Base-by-base conservation (phyloP, 2,113 vertebrate species). In the Muntiacus reevesi region DNA sequence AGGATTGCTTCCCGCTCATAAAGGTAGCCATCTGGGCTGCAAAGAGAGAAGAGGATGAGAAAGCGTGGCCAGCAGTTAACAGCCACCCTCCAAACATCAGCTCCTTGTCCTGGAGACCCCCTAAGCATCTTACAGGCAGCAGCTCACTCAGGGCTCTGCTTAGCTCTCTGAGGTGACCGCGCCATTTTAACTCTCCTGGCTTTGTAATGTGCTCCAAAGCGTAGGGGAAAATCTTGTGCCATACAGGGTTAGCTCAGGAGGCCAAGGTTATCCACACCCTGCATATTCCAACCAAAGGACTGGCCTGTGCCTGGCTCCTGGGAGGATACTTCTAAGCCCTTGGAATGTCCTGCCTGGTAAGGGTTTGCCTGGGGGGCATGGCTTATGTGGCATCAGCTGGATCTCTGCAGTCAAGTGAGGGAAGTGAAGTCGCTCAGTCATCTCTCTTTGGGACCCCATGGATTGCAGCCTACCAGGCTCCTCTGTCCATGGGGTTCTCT, bases 1-100 rank as follows among this genome's bases (percentile, higher is more conserved):
- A 99, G 98, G 95, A 99, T 99, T 1, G 99, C 99, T 98, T 99
- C 99, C 45, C 99, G 99, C 95, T 99, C 99, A 93, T 99, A 99
- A 67, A 99, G 97, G 97, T 98, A 99, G 79, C 99, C 99, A 94
- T 99, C 99, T 1, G 99, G 99, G 83, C 99, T 99, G 95, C 62
- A 47, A 16, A 67, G 28, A 57, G 33, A 28, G 33, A 23, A 36
- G 0, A 6, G n/a, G 47, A 7, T 36, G 50, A 59, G 92, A 60
- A 76, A 4, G 25, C 40, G 19, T 2, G 30, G 60, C 60, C 40
- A 21, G 43, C 19, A 33, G 9, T 30, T 40, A 6, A 25, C 2
- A 12, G 45, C 40, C 36, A 36, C n/a, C 27, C 0, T 5, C 16
- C 1, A 16, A 11, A 52, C 50, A 16, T 33, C 2, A 4, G 74